phyloP scores from a whole-genome alignment of 2,888 invertebrate species.

The Pseudococcus jackbeardsleyi region DNA sequence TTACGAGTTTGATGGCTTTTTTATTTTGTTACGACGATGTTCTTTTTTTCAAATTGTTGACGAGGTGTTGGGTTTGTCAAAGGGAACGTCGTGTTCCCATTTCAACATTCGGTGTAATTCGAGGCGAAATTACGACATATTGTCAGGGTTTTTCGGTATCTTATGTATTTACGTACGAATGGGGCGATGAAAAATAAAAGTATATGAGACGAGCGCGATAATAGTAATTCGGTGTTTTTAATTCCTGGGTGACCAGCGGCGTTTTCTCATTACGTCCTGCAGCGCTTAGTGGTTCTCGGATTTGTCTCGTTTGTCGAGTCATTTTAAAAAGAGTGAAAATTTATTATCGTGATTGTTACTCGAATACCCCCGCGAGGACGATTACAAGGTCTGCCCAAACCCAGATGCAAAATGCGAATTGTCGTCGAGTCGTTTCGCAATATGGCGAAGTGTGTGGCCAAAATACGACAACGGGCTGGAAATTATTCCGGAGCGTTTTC shows the following conservation, averaged over 20 bases:
- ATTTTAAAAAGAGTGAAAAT: slow-evolving; percentile 38
- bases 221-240: slow-evolving; percentile 50
- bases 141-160: not conserved
- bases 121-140: slow-evolving; percentile 4
- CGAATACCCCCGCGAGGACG: slow-evolving; percentile 25
- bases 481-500: not conserved
- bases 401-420: not conserved
- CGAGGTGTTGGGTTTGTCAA: not conserved
- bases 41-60: not conserved
- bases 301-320: slow-evolving; percentile 49
- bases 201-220: slow-evolving; percentile 26
- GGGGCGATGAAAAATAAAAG: not conserved
- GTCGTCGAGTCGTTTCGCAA: not conserved
- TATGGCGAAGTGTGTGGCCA: not conserved
- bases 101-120: not conserved
- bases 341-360: slow-evolving; percentile 23
- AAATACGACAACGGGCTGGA: not conserved
- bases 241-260: slow-evolving; percentile 44
- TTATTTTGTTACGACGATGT: not conserved
- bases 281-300: slow-evolving; percentile 15
- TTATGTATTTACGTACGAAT: not conserved
- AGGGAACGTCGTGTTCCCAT: not conserved
- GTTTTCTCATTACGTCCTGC: slow-evolving; percentile 46
- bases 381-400: not conserved
- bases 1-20: slow-evolving; percentile 10